phyloP scores from a whole-genome alignment of 37 sponge, comb jelly and placozoan genomes.

The Chondrilla cf. caribensis region DNA sequence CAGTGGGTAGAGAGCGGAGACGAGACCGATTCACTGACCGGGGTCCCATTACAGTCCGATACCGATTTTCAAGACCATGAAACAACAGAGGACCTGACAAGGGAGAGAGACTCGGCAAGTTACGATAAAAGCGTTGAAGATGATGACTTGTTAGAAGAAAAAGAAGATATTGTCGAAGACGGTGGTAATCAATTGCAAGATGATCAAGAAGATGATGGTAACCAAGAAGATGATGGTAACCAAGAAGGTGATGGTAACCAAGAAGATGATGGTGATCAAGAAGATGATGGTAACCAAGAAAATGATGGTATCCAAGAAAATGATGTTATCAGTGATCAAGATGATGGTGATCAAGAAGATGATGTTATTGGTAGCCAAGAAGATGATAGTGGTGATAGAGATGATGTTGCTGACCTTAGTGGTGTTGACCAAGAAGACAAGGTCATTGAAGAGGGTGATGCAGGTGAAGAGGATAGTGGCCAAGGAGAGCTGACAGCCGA shows the following conservation, averaged over 20 bases:
- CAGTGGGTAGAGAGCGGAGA: background rate
- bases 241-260: conserved; percentile 1
- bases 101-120: no score
- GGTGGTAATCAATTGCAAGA: background rate
- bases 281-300: conserved; percentile 15
- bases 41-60: background rate
- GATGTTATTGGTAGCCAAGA: background rate
- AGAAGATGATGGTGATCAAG: background rate
- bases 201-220: background rate
- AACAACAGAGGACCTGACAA: no score
- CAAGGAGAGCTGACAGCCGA: no score
- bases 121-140: no score
- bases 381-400: background rate
- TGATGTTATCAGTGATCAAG: conserved; percentile 26
- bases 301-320: conserved; percentile 8
- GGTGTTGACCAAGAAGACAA: background rate
- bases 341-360: conserved; percentile 17
- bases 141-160: no score
- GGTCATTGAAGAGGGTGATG: no score
- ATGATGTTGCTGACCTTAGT: background rate
- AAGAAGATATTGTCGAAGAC: background rate
- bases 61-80: background rate
- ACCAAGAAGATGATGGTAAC: background rate
- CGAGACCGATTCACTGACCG: background rate
- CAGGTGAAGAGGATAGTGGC: no score